phyloP scores from a whole-genome alignment of 2,797 vertebrate species.

The Parambassis ranga region DNA sequence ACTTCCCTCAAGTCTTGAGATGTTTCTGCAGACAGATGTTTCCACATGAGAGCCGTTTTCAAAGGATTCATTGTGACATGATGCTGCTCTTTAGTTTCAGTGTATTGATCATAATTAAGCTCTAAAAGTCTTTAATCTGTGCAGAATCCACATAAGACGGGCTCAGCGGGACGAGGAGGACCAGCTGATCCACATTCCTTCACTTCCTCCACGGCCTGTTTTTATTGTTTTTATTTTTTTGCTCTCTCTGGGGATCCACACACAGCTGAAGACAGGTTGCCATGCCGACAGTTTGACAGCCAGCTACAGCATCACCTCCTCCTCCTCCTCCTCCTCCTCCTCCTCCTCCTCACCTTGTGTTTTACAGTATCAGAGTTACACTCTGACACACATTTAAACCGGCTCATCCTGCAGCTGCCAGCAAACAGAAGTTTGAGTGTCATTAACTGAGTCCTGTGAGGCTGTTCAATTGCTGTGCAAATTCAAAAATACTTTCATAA shows the following conservation, averaged over 20 bases:
- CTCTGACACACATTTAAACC: not conserved
- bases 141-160: not conserved
- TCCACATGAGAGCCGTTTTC: no score
- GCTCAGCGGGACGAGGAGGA: not conserved
- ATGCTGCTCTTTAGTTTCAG: not conserved
- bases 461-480: no score
- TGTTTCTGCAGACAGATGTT: no score
- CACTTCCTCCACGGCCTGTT: not conserved
- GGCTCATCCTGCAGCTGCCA: not conserved
- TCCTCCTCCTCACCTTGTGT: not conserved
- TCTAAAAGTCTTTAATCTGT: not conserved
- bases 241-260: not conserved
- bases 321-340: not conserved
- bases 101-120: not conserved
- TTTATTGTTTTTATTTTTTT: no score
- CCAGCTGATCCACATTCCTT: not conserved
- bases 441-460: not conserved
- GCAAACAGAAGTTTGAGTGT: not conserved
- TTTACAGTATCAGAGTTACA: not conserved
- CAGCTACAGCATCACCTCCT: not conserved
- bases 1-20: no score
- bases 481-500: no score
- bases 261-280: slow-evolving; percentile 2
- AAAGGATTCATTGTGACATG: no score
- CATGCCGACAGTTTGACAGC: slow-evolving; percentile 17